Evolutionary conservation across 2,113 vertebrate genomes (phyloP), one percentile per base, ranked within the genome.

Genomic region (Bettongia penicillata): DNA sequence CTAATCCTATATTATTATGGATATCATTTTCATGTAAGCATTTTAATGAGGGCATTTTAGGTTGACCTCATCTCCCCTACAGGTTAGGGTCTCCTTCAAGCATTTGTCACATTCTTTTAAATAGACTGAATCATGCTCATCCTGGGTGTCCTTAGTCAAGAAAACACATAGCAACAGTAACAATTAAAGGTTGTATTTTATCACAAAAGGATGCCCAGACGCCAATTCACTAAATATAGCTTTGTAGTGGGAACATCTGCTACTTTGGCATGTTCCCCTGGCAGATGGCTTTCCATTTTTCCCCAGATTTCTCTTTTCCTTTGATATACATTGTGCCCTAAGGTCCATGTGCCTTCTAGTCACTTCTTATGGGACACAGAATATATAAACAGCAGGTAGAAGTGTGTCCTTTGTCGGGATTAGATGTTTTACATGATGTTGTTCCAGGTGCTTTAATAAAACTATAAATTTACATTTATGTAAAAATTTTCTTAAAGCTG

Each of bases 201-300:
- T 97, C 94, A 96, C 49, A 96, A 94, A 91, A 94, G 61, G 94
- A 48, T 48, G 93, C 92, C 68, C 96, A 96, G 92, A 97, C 93
- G 94, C 93, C 84, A 94, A 97, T 91, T 91, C 68, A 91, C 95
- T 47, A 93, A 96, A 95, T n/a, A 55, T 0, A 51, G 51, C 89
- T 93, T 96, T 94, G 68, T 77, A 92, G 28, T 91, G 24, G 47
- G 77, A 94, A 68, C 94, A 94, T 94, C 96, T 97, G 97, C 93
- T 12, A 89, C 55, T 96, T 94, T 94, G 97, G 97, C 93, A 91
- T 53, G 90, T 31, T 94, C 25, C 23, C 1, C 47, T 22, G 61
- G 93, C 97, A 97, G 93, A 94, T 95, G 91, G 91, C 22, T 95
- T 93, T 53, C 51, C 0, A 14, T 91, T 94, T 90, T 49, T 51